phyloP scores from a whole-genome alignment of 2,797 vertebrate species.

The Liparis tanakae region DNA sequence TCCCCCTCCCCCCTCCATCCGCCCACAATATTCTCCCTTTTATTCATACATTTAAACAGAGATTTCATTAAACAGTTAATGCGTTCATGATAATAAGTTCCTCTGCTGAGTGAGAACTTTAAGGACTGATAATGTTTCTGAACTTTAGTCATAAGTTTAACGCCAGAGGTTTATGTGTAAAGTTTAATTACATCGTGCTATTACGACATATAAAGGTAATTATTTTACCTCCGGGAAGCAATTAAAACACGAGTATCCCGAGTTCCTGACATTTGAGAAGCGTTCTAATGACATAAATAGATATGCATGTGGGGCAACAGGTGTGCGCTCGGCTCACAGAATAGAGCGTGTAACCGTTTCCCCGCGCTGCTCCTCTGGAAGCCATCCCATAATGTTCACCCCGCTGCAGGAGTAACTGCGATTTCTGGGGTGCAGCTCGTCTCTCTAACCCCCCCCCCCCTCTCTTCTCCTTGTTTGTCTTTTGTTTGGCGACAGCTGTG shows the following conservation, averaged over 20 bases:
- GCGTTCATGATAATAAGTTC: background rate
- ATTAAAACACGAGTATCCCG: background rate
- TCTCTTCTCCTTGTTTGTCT: slow-evolving; percentile 97
- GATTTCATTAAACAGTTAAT: background rate
- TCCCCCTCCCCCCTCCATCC: too few species aligned
- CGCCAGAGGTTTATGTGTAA: background rate
- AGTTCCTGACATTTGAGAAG: background rate
- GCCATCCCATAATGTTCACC: slow-evolving; percentile 24
- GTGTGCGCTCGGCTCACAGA: background rate
- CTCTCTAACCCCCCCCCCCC: slow-evolving; percentile 92
- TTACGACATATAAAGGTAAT: background rate
- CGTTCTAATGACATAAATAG: background rate
- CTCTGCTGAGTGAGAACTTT: background rate
- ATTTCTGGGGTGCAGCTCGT: slow-evolving; percentile 89
- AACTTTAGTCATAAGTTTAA: background rate
- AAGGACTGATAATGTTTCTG: background rate
- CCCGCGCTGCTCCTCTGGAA: slow-evolving; percentile 72
- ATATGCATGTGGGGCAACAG: background rate
- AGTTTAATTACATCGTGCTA: background rate
- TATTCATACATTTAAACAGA: background rate
- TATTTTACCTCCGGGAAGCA: background rate
- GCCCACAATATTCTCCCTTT: background rate
- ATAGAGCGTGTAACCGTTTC: slow-evolving; percentile 83
- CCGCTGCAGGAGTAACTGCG: slow-evolving; percentile 74
- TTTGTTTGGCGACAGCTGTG: slow-evolving; percentile 99